Evolutionary conservation across 1,140 invertebrate genomes (phyloP), one percentile per base, ranked within the genome.

Genomic region (Megalonaias nervosa): DNA sequence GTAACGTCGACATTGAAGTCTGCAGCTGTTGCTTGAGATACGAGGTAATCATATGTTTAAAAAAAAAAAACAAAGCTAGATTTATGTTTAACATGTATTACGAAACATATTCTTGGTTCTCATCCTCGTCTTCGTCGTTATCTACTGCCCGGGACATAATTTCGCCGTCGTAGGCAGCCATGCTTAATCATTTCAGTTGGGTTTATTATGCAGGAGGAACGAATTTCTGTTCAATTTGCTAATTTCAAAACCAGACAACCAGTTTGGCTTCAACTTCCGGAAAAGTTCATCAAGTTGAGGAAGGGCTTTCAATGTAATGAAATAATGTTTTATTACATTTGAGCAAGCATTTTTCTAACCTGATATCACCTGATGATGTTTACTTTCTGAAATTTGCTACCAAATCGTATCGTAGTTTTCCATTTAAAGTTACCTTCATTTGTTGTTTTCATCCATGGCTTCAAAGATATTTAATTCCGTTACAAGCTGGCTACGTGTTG

Each of bases 161-260:
- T 84, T 89, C 88, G 19, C 88, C 88, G 77, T 85, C 89, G 84
- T 85, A 89, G 11, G 85, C 85, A 65, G 86, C 86, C 86, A 87
- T 87, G 9, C 81, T 86, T 60, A 48, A 6, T 48, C 6, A 48
- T 48, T 48, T 48, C 11, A 48, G 38, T 48, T 48, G 6, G 38
- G 38, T 48, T 48, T 4, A 11, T 48, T 31, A 48, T 48, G 5
- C 11, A 48, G 6, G 0, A 6, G 38, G 6, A 48, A 11, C 5
- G 9, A 2, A 11, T 48, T 48, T 48, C 6, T 11, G 9, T 11
- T 48, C 9, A 6, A 9, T 48, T 48, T 48, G 9, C 2, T 0
- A 48, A 9, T 48, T 48, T 48, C 6, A 48, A 48, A 48, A 48
- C 38, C 38, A 48, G 38, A 48, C 38, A 48, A 48, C 6, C 6